phyloP scores from a whole-genome alignment of 1,140 invertebrate genomes.

The Diprion similis region DNA sequence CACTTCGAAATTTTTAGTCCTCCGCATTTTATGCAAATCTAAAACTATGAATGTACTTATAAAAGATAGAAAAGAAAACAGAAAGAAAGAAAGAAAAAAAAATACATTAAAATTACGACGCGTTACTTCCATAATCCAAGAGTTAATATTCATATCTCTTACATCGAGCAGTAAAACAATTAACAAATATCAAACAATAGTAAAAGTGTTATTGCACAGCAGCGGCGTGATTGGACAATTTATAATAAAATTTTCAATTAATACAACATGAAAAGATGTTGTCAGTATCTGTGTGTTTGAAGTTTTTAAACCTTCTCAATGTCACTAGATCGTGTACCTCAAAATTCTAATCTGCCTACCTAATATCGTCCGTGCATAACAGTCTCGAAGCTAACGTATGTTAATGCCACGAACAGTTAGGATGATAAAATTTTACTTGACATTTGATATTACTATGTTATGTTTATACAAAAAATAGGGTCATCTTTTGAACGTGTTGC shows the following conservation, averaged over 20 bases:
- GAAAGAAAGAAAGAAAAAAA: neutral
- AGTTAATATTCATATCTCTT: neutral
- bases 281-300: too few species aligned
- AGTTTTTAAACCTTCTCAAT: too few species aligned
- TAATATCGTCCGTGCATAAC: constrained; percentile 3
- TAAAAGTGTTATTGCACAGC: neutral
- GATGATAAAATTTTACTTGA: neutral
- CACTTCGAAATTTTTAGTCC: too few species aligned
- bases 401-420: neutral
- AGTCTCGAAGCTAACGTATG: neutral
- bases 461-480: constrained; percentile 18
- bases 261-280: neutral
- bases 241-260: neutral
- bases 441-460: neutral
- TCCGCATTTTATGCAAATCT: neutral
- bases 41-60: neutral
- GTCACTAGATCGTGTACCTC: too few species aligned
- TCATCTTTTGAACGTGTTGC: constrained; percentile 7
- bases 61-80: neutral
- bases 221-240: neutral
- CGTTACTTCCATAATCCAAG: neutral
- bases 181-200: neutral
- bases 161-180: neutral
- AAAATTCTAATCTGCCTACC: too few species aligned
- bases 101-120: neutral